Evolutionary conservation across 2,797 vertebrate species (phyloP), one percentile per base, ranked within the genome.

Genomic region (Pelodytes ibericus): DNA sequence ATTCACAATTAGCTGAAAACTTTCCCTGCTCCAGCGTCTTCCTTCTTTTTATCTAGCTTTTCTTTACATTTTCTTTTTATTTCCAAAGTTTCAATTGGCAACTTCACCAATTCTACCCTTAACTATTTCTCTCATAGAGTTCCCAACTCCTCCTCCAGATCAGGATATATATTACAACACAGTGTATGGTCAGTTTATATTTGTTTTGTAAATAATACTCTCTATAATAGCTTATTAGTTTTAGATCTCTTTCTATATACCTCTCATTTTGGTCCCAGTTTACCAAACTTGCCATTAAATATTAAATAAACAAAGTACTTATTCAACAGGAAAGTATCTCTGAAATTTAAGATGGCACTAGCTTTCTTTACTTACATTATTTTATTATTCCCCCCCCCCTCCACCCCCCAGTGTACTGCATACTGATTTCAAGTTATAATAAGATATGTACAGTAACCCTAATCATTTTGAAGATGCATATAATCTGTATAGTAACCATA

Each of bases 141-240:
- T 92, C 94, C 93, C 94, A 84, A 93, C 93, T 84, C 85, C 89
- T 91, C 89, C 92, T 87, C 90, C 95, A 91, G 94, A 92, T 94
- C 91, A 93, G 93, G 90, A 95, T 93, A 93, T 93, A 88, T 90
- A 90, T 88, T 91, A 87, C 85, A 44, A 89, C 88, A 86, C 90
- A 86, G 85, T 89, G 77, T 89, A 90, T 90, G 90, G 93, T 94
- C 89, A 89, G 91, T 94, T 90, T 89, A 75, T 79, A 29, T 80
- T 74, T 82, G 49, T 83, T 81, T 84, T 83, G 36, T 71, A 25
- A 71, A 82, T 16, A 79, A 74, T 76, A 83, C 79, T 88, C 77
- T 83, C n/a, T 3, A 10, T 63, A 73, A 57, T 24, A 31, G 18
- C 39, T 10, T 65, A 16, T 56, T 53, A 36, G 39, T 47, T 26